Evolutionary conservation across 2,797 vertebrate genomes (phyloP), one percentile per base, ranked within the genome.

Genomic region (Notoglanidium macrostoma): DNA sequence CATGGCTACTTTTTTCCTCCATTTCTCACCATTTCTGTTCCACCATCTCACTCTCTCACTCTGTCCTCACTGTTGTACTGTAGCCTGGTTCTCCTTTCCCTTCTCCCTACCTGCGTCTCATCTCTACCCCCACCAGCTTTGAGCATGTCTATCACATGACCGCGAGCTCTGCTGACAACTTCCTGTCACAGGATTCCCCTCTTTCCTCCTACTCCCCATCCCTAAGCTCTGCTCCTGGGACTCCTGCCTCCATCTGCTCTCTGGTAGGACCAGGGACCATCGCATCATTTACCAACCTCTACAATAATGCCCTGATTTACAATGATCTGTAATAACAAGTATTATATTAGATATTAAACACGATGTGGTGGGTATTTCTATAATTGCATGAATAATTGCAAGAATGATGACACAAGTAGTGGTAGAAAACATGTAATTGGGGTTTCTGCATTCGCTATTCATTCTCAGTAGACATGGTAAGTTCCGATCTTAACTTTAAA

Each of bases 141-240:
- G 95, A 97, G 94, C 96, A 97, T 96, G 94, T 97, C 95, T 96
- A 96, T 96, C 96, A 97, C 94, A 96, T 97, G 97, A 97, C 96
- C 92, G 95, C 95, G 94, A 96, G 95, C 93, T 97, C 96, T 92
- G 96, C 97, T 55, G 96, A 96, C 95, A 96, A 96, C 91, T 95
- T 96, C 95, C 96, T 97, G 92, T 96, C 93, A 93, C 95, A 95
- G 63, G 95, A 96, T 92, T 95, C 95, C 94, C 93, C 92, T 91
- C 93, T 94, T 89, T 94, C 93, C 91, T 94, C 93, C 91, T 93
- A 93, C 91, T 94, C 95, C 94, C 95, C 92, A 85, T 92, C 95
- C 94, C 95, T 95, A 70, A 92, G 91, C 92, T 94, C 95, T 94
- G 93, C 93, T 93, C 96, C 94, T 51, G 94, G 94, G 92, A 95